phyloP scores from a whole-genome alignment of 1,140 invertebrate species.

The Carposina sasakii region DNA sequence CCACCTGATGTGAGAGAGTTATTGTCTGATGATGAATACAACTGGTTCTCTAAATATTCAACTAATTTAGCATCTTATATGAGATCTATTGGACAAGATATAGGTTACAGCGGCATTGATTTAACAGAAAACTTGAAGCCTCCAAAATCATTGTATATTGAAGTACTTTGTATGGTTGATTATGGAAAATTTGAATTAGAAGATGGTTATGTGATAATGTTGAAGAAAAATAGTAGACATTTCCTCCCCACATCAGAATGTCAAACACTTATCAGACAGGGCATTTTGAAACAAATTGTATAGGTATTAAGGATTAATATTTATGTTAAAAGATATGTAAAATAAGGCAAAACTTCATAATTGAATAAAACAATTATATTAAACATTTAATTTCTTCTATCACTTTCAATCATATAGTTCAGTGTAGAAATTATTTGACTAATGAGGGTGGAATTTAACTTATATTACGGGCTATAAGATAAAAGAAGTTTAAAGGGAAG shows the following conservation, averaged over 20 bases:
- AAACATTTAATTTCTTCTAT: too few species aligned
- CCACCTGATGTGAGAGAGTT: slow-evolving; percentile 88
- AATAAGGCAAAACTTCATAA: too few species aligned
- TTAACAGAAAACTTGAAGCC: slow-evolving; percentile 91
- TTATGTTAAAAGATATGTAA: too few species aligned
- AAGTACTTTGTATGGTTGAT: slow-evolving; percentile 91
- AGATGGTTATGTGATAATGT: slow-evolving; percentile 89
- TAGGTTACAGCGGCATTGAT: slow-evolving; percentile 83
- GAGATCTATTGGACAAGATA: slow-evolving; percentile 85
- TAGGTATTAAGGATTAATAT: too few species aligned
- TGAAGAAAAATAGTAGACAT: slow-evolving; percentile 95
- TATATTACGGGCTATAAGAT: too few species aligned
- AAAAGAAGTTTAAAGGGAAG: too few species aligned
- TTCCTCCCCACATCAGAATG: slow-evolving; percentile 90
- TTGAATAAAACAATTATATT: too few species aligned
- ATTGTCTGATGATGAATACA: slow-evolving; percentile 85
- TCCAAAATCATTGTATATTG: slow-evolving; percentile 93
- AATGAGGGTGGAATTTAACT: too few species aligned
- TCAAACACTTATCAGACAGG: slow-evolving; percentile 93
- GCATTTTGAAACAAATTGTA: slow-evolving; percentile 86
- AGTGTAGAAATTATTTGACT: too few species aligned
- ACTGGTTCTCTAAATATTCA: slow-evolving; percentile 93
- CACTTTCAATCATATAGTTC: too few species aligned
- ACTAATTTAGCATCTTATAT: slow-evolving; percentile 91
- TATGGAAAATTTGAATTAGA: slow-evolving; percentile 96